Evolutionary conservation across 2,888 invertebrate genomes (phyloP), one percentile per base, ranked within the genome.

Genomic region (Isoperla grammatica): DNA sequence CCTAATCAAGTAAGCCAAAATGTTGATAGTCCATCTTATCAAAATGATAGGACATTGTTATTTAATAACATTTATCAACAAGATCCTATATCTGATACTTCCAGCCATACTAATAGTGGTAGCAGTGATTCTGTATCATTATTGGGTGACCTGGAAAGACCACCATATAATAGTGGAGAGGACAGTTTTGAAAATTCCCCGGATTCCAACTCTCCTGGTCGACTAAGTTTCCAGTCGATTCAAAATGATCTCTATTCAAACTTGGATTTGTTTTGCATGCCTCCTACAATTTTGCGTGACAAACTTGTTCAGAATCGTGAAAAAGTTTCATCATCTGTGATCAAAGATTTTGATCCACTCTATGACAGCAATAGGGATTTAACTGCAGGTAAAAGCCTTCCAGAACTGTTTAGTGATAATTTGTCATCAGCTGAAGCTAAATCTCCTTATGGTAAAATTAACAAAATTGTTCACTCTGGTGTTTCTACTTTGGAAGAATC

Each of bases 291-390:
- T 6, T 29, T 29, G 29, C 29, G 29, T 6, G 29, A 29, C 8
- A 29, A 29, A 29, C 5, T 29, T 29, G 29, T 29, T 29, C 5
- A 29, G 8, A 29, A 29, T 29, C 29, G 29, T 29, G 29, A 29
- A 6, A 29, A 29, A 8, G 29, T 29, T 22, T 59, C 68, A 3
- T 64, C 66, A 40, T 67, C 86, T 69, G 79, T 87, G n/a, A 81
- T 88, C 53, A 78, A 82, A 70, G 86, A 87, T 72, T 88, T 88
- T 75, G 88, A 88, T 74, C 88, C 86, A 48, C 64, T 71, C 12
- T 68, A 66, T 63, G 67, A 66, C 50, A 66, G 59, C 20, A n/a
- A 35, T 3, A 22, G 29, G n/a, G n/a, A 12, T n/a, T 9, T 12
- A 5, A 12, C 2, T 13, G 9, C 20, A 9, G 12, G 19, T 6